Conservation (phyloP, 2,888 invertebrate species). For the Neoitamus cyanurus region DNA sequence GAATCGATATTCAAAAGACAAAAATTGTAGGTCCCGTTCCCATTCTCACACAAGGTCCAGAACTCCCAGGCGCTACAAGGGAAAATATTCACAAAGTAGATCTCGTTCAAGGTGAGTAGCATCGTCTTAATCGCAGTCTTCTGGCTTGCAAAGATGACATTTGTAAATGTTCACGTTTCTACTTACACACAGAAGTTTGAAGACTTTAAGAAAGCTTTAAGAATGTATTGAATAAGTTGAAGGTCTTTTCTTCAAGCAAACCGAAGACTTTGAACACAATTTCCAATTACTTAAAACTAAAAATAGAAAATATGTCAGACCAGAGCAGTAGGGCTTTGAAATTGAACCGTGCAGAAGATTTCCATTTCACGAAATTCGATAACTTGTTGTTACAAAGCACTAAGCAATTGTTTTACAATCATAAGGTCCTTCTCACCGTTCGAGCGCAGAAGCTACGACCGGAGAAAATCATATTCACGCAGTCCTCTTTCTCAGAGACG, state of each 20-base stretch:
- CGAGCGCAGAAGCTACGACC: conserved; percentile 71
- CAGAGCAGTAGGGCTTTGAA: background rate
- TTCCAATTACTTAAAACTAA: conserved; percentile 4
- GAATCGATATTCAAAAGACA: conserved; percentile 29
- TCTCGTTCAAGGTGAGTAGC: background rate
- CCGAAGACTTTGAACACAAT: conserved; percentile 18
- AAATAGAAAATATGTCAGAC: background rate
- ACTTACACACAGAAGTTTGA: conserved; percentile 23
- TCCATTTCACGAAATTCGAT: conserved; percentile 13
- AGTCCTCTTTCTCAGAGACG: conserved; percentile 85
- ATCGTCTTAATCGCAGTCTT: background rate
- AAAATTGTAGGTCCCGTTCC: background rate
- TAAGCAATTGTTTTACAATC: conserved; percentile 24
- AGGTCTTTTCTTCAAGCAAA: conserved; percentile 31
- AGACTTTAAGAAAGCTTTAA: conserved; percentile 14
- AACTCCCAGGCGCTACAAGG: background rate
- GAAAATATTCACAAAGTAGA: background rate
- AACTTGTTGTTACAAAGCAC: background rate
- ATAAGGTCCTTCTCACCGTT: conserved; percentile 70
- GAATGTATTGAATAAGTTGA: conserved; percentile 32
- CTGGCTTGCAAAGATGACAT: background rate
- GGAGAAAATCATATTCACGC: conserved; percentile 75
- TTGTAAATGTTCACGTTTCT: conserved; percentile 21
- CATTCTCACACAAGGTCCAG: conserved; percentile 46
- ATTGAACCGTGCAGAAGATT: conserved; percentile 12